Base-by-base conservation (phyloP, 2,113 vertebrate species). In the Tamias sibiricus region DNA sequence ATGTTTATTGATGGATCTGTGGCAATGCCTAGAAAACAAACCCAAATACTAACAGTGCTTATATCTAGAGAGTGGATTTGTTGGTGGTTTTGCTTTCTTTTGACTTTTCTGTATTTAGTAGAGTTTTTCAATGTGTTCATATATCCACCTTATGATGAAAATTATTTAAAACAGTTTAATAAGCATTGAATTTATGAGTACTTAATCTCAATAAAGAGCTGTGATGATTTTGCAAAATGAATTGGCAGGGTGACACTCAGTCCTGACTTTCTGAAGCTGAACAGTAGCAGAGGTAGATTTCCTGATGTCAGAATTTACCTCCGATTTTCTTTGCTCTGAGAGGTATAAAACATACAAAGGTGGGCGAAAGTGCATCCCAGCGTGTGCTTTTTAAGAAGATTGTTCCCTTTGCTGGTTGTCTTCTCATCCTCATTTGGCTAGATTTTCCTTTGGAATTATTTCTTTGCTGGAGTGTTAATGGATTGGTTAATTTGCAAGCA, bases 401-500 rank as follows among this genome's bases (percentile, higher is more conserved):
- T 90, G 4, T 96, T 47, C 88, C 91, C 97, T 79, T 74, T 94
- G 83, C 87, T 49, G 76, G 93, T 97, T 97, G 81, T 91, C 96
- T 96, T 96, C 68, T 97, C 98, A 98, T 98, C 97, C 95, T 97
- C 87, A 8, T 94, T 90, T 96, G 95, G 94, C 97, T 97, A 91
- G 75, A 95, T 96, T 91, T 97, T 97, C 80, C 92, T 87, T 68
- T 95, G 82, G 86, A 96, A 94, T 94, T 97, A 57, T 97, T 98
- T 91, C 96, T 98, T 97, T 98, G 97, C 94, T 97, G 64, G 95
- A 95, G 97, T 98, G 98, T 98, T 99, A 98, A 99, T 98, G 98
- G 98, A 98, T 98, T 99, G 98, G 98, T 98, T 98, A 98, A 99
- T 98, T 99, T 99, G 98, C 98, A 98, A 99, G 98, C 97, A 98